These are phyloP conservation scores for Coecobrya sp. DNA, from an alignment of 2,888 invertebrate genomes.

Conservation along the genomic window DNA sequence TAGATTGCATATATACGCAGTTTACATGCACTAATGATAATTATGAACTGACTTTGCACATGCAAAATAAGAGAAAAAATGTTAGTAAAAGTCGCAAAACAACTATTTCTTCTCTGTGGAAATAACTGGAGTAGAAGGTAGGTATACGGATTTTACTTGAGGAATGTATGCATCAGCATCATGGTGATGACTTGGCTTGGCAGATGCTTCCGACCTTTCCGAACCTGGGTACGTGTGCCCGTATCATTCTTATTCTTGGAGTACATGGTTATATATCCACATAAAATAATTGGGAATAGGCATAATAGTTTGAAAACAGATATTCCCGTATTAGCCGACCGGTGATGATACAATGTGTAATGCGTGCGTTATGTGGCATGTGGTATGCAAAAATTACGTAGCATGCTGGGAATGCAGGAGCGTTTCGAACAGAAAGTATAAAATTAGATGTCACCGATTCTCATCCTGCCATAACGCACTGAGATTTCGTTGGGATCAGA, in stretches of 20 bases:
- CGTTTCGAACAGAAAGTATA: conserved; percentile 78
- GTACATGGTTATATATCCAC: neutral
- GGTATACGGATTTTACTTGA: neutral
- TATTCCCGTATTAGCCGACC: neutral
- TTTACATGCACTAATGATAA: no score
- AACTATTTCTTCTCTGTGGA: neutral
- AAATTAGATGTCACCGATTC: conserved; percentile 75
- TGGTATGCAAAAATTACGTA: conserved; percentile 48
- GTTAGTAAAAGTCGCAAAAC: neutral
- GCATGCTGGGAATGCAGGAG: conserved; percentile 78
- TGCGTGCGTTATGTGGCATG: conserved; percentile 15
- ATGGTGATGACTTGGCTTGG: neutral
- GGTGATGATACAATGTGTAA: conserved; percentile 6
- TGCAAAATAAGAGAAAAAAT: neutral
- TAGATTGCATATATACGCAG: no score
- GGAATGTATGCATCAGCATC: conserved; percentile 12
- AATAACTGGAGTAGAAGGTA: conserved; percentile 10
- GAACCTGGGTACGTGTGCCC: neutral
- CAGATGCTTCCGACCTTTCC: conserved; percentile 32
- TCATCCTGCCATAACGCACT: conserved; percentile 73
- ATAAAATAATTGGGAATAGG: neutral
- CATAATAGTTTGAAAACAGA: neutral
- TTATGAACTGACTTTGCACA: neutral
- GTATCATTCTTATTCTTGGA: neutral
- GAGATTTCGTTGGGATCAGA: conserved; percentile 65